These are phyloP conservation scores for Trochalopteron elliotii DNA, from an alignment of 2,113 vertebrate genomes.

Conservation along the genomic window DNA sequence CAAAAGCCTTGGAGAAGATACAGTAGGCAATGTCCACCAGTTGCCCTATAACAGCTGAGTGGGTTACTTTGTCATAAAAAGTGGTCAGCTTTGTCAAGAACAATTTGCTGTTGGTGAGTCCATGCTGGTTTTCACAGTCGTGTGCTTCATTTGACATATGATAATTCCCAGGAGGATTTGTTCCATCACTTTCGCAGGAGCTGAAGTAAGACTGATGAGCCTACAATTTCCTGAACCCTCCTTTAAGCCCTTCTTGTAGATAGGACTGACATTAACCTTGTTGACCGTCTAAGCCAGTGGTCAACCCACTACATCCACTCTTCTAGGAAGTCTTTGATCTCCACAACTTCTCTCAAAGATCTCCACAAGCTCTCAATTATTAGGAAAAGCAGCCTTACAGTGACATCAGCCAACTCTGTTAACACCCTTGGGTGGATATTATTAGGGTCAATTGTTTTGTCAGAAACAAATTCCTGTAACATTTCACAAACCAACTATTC, in stretches of 20 bases:
- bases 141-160: not conserved
- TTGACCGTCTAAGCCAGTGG: fast-evolving
- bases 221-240: not conserved
- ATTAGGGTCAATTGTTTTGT: not conserved
- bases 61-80: not conserved
- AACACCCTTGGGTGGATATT: not conserved
- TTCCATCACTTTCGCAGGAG: not conserved
- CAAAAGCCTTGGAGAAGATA: not conserved
- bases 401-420: not conserved
- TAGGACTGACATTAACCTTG: not conserved
- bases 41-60: not conserved
- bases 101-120: not conserved
- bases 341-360: not conserved
- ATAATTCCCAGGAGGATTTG: not conserved
- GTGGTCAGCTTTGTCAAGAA: not conserved
- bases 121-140: not conserved
- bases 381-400: not conserved
- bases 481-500: not conserved
- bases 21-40: too few relatives aligned
- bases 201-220: not conserved
- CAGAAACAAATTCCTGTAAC: not conserved
- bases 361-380: not conserved
- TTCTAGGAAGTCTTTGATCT: not conserved
- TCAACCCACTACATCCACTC: not conserved
- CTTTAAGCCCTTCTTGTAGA: not conserved